phyloP scores from a whole-genome alignment of 2,888 invertebrate species.

The Heteropelma amictum region DNA sequence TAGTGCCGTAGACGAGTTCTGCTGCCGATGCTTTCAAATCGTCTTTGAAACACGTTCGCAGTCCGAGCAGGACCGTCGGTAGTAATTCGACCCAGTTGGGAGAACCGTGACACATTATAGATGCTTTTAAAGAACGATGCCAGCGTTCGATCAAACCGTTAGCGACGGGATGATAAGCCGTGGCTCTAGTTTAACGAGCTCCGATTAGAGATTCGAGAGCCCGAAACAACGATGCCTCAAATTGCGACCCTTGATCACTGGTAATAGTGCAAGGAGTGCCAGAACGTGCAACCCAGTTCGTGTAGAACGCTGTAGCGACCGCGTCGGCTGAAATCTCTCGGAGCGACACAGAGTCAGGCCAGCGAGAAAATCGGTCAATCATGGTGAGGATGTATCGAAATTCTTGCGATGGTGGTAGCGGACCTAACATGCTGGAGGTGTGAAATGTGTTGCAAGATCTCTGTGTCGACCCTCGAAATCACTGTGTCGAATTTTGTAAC shows the following conservation, averaged over 20 bases:
- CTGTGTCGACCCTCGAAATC: not conserved
- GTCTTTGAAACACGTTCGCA: too few species aligned
- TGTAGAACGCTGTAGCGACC: conserved; percentile 23
- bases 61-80: too few species aligned
- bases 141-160: conserved; percentile 24
- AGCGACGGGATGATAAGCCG: conserved; percentile 4
- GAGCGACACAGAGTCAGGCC: conserved; percentile 51
- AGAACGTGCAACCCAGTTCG: not conserved
- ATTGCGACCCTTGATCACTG: conserved; percentile 10
- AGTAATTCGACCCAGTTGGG: conserved; percentile 3
- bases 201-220: not conserved
- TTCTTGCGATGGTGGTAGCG: conserved; percentile 25
- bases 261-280: conserved; percentile 9
- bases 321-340: conserved; percentile 33
- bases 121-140: conserved; percentile 21
- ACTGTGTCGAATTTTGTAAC: not conserved
- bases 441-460: not conserved
- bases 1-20: too few species aligned
- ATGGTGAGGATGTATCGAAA: conserved; percentile 44
- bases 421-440: too few species aligned
- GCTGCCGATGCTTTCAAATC: too few species aligned
- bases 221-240: conserved; percentile 4
- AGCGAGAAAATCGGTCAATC: conserved; percentile 45
- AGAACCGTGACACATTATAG: conserved; percentile 1
- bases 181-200: not conserved